A percentile compares a stretch with the other conserved stretches of the same genome.
These are phyloP conservation scores for Tubulanus polymorphus DNA, from an alignment of 2,888 invertebrate species.

Conservation along the genomic window DNA sequence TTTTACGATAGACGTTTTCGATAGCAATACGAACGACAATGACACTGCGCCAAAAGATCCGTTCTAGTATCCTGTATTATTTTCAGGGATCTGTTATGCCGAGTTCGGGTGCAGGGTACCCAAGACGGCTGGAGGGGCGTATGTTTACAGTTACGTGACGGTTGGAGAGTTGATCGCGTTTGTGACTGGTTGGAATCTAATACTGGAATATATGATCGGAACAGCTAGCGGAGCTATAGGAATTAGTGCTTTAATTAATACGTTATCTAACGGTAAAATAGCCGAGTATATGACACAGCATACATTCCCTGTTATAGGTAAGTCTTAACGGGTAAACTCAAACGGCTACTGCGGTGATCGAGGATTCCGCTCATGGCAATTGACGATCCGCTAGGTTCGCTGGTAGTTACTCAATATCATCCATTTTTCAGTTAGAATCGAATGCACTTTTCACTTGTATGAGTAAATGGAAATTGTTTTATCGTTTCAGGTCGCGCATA, in stretches of 20 bases:
- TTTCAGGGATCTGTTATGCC: conserved; percentile 61
- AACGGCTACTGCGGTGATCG: background rate
- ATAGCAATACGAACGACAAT: too few relatives aligned
- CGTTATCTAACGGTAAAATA: conserved; percentile 50
- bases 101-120: conserved; percentile 50
- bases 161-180: conserved; percentile 89
- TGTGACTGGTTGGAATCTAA: conserved; percentile 80
- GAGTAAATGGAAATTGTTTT: background rate
- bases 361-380: background rate
- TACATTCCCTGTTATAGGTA: conserved; percentile 22
- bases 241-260: conserved; percentile 55
- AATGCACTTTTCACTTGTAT: background rate
- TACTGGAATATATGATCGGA: conserved; percentile 57
- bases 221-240: conserved; percentile 59
- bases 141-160: conserved; percentile 87
- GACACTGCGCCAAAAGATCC: too few relatives aligned
- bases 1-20: too few relatives aligned
- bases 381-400: too few relatives aligned
- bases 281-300: conserved; percentile 34
- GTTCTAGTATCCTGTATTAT: background rate
- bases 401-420: too few relatives aligned
- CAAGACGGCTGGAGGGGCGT: conserved; percentile 73
- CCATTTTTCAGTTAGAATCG: too few relatives aligned
- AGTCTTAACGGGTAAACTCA: too few relatives aligned
- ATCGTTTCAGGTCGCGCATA: conserved; percentile 27